Conservation (phyloP, 2,888 invertebrate genomes). For the Euplagia quadripunctaria region DNA sequence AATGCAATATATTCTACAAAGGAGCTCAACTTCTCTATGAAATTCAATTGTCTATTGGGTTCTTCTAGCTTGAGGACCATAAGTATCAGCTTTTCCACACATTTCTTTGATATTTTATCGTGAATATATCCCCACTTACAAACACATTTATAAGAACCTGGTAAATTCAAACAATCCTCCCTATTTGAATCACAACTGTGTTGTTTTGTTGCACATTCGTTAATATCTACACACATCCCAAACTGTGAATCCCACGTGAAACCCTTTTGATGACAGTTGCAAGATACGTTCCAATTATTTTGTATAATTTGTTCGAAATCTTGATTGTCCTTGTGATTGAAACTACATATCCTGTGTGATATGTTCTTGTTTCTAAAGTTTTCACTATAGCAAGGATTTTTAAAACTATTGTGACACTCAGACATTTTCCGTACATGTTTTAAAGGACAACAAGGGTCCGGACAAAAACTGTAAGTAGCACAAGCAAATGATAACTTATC, state of each 20-base stretch:
- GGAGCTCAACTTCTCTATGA: conserved; percentile 26
- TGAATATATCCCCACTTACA: conserved; percentile 83
- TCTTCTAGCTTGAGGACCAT: neutral
- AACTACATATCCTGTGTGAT: conserved; percentile 55
- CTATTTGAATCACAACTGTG: conserved; percentile 75
- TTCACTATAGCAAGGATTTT: conserved; percentile 85
- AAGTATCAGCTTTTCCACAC: conserved; percentile 36
- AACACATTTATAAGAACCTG: conserved; percentile 80
- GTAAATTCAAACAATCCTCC: conserved; percentile 87
- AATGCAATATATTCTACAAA: conserved; percentile 27
- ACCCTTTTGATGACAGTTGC: conserved; percentile 83
- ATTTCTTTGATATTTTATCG: conserved; percentile 48
- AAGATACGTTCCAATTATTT: conserved; percentile 89
- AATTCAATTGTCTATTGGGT: neutral
- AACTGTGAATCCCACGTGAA: conserved; percentile 88
- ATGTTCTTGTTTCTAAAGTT: conserved; percentile 50
- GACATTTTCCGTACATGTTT: conserved; percentile 73
- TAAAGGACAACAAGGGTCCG: conserved; percentile 88
- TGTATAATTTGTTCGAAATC: conserved; percentile 80
- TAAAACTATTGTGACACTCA: conserved; percentile 75
- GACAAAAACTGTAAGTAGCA: conserved; percentile 89
- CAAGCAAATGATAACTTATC: conserved; percentile 86
- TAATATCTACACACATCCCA: conserved; percentile 89
- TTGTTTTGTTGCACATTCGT: conserved; percentile 83
- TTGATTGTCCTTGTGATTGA: conserved; percentile 73